A percentile compares a stretch with the other conserved stretches of the same genome.
Evolutionary conservation across 2,888 invertebrate genomes (phyloP).

Genomic region (Gortyna flavago): DNA sequence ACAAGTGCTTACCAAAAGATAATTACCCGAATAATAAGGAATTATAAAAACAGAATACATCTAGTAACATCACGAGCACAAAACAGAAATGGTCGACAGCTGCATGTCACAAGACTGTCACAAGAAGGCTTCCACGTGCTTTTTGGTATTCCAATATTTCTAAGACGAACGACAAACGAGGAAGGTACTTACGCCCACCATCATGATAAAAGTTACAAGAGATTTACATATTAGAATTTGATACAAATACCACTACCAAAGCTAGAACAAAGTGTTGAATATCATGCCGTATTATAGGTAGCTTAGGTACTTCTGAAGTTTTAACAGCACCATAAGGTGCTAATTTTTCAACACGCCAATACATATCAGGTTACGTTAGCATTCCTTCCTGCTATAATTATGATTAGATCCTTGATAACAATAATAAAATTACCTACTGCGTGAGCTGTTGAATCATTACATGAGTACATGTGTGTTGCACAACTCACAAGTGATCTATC

Average conservation of each 20-base stretch:
- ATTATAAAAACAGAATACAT: not conserved
- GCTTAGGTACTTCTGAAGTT: constrained; percentile 11
- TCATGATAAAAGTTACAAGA: constrained; percentile 4
- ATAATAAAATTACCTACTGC: constrained; percentile 63
- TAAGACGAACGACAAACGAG: not conserved
- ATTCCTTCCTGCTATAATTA: constrained; percentile 64
- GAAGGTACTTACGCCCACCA: constrained; percentile 30
- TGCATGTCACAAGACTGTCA: not conserved
- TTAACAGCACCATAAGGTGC: constrained; percentile 46
- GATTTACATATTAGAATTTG: constrained; percentile 26
- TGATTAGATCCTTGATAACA: constrained; percentile 68
- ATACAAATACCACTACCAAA: constrained; percentile 32
- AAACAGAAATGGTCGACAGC: not conserved
- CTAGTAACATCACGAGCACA: not conserved
- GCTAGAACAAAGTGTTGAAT: constrained; percentile 34
- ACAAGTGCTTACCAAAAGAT: not conserved
- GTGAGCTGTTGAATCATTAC: constrained; percentile 58
- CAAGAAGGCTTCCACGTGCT: not conserved
- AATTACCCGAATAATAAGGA: not conserved
- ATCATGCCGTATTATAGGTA: constrained; percentile 27
- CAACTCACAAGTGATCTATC: constrained; percentile 66
- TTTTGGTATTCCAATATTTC: constrained; percentile 18
- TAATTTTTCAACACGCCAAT: constrained; percentile 64
- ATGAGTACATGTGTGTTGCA: constrained; percentile 51
- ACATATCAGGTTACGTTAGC: constrained; percentile 65